Evolutionary conservation across 2,113 vertebrate species (phyloP).

Genomic region (Narcine bancroftii): DNA sequence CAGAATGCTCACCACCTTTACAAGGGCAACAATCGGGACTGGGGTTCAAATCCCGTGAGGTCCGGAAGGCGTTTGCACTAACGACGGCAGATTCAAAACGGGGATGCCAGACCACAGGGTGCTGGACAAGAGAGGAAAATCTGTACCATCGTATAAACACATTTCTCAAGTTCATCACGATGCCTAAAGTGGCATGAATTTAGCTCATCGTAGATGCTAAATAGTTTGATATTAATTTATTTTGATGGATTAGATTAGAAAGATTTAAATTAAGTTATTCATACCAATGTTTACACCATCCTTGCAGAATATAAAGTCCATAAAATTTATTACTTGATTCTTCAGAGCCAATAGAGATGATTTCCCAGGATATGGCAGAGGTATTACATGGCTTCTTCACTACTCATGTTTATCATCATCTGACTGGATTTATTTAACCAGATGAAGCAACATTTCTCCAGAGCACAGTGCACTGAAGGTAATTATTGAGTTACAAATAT

Average conservation of each 20-base stretch:
- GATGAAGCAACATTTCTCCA: too few species aligned
- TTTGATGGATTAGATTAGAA: conserved; percentile 1
- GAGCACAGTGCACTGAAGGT: too few species aligned
- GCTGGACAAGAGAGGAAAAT: too few species aligned
- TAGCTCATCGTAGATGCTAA: background rate
- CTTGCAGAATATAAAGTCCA: background rate
- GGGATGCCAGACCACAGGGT: too few species aligned
- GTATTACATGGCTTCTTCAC: background rate
- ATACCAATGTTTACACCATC: background rate
- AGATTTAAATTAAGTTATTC: background rate
- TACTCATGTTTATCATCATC: too few species aligned
- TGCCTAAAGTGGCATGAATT: background rate
- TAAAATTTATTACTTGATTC: background rate
- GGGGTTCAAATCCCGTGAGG: too few species aligned
- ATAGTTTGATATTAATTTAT: background rate
- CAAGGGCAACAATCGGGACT: too few species aligned
- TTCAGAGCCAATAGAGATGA: background rate
- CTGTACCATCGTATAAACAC: background rate
- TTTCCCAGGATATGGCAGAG: background rate
- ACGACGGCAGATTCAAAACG: too few species aligned
- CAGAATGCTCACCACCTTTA: too few species aligned
- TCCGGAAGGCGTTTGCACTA: too few species aligned
- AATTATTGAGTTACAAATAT: background rate
- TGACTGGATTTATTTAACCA: too few species aligned
- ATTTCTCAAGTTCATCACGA: background rate